Base-by-base conservation (phyloP, 2,888 invertebrate genomes). In the Altica lythri region DNA sequence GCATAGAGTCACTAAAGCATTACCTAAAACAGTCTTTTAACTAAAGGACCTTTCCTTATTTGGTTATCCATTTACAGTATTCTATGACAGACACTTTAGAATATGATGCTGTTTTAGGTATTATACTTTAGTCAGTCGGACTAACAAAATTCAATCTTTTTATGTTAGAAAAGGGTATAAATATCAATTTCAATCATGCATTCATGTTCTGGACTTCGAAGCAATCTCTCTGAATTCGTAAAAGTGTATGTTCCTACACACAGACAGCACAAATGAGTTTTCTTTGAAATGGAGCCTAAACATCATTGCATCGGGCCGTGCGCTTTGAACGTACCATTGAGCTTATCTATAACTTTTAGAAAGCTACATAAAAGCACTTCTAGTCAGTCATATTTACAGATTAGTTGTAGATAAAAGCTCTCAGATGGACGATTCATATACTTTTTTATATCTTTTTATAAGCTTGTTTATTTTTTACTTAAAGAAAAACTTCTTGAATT, bases 331-430 rank as follows among this genome's bases (percentile, higher is more conserved):
- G 18, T 35, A 34, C 12, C 32, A 49, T 49, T 34, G 49, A 14
- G 62, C 62, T 64, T 65, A 65, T 65, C 62, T 61, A 52, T 56
- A 52, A 55, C 58, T 55, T 40, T 53, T 25, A 49, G 57, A 38
- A 53, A 56, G 55, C 35, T 43, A 40, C 56, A 52, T 60, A 55
- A 55, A 59, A 62, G 58, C 50, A 54, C 64, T 61, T 59, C 40
- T 29, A 42, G 42, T 35, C 43, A 42, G 42, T 35, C 43, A 46
- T 72, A 71, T 72, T 72, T 70, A 68, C 71, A 70, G 73, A 73
- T 73, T 72, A 72, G 68, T 68, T 65, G 60, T 65, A 32, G 72
- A 72, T 71, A 72, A 52, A 64, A 67, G 68, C 66, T 66, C 66
- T 55, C 65, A 66, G 65, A 67, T 66, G 68, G 62, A 48, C 8